Conservation (phyloP, 2,888 invertebrate species). For the Drosophila testacea region DNA sequence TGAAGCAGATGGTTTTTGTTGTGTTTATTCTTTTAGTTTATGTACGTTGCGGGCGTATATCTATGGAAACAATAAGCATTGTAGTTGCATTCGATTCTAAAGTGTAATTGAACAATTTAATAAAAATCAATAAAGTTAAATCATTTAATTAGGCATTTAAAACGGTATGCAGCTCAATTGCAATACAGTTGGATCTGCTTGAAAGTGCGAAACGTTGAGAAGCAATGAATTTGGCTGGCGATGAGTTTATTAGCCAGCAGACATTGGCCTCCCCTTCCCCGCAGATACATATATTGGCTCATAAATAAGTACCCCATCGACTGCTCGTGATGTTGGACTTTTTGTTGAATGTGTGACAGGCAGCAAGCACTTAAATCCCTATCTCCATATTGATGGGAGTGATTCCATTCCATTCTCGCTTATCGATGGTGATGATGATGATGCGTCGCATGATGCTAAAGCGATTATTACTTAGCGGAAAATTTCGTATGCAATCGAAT, state of each 20-base stretch:
- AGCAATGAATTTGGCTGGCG: constrained; percentile 51
- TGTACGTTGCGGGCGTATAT: background rate
- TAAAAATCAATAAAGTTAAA: background rate
- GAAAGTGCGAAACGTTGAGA: constrained; percentile 42
- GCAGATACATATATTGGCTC: constrained; percentile 39
- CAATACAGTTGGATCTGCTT: background rate
- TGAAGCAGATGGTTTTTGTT: constrained; percentile 18
- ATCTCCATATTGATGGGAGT: constrained; percentile 29
- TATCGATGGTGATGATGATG: constrained; percentile 51
- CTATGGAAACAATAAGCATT: background rate
- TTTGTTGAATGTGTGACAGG: constrained; percentile 12
- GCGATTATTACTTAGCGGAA: constrained; percentile 45
- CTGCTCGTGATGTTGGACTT: background rate
- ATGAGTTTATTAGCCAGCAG: constrained; percentile 73
- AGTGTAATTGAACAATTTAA: background rate
- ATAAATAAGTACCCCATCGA: constrained; percentile 56
- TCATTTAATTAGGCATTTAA: constrained; percentile 2
- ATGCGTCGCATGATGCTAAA: constrained; percentile 46
- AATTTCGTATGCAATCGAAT: constrained; percentile 67
- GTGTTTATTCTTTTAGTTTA: constrained; percentile 12
- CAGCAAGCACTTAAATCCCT: constrained; percentile 64
- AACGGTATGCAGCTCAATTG: constrained; percentile 6
- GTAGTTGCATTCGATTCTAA: background rate
- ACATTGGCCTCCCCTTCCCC: background rate
- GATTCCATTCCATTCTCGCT: constrained; percentile 26